Evolutionary conservation across 1,140 invertebrate species (phyloP).

Genomic region (Ceratosolen fusciceps): DNA sequence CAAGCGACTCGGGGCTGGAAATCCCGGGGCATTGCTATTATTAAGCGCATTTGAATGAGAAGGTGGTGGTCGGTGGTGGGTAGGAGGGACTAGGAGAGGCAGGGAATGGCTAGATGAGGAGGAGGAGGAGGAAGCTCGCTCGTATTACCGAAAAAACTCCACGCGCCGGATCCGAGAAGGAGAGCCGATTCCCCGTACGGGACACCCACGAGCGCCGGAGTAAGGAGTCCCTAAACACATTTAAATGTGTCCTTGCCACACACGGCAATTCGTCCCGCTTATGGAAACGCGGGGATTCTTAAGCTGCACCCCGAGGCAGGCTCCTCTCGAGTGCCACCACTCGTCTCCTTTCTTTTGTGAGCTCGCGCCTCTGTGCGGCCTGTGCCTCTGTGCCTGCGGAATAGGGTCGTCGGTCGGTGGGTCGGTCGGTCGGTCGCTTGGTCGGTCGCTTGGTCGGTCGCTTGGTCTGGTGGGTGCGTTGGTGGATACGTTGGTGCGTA

Average conservation of each 20-base stretch:
- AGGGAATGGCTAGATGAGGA: no score
- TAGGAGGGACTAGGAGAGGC: no score
- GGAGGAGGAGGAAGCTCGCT: no score
- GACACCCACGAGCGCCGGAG: conserved; percentile 10
- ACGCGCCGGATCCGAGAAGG: background rate
- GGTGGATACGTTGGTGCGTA: no score
- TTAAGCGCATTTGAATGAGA: conserved; percentile 14
- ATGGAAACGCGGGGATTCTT: background rate
- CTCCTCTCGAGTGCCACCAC: conserved; percentile 28
- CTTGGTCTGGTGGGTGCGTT: no score
- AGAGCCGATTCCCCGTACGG: background rate
- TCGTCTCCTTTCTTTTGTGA: background rate
- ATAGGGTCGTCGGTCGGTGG: no score
- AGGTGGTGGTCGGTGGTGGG: no score
- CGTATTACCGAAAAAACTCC: conserved; percentile 1
- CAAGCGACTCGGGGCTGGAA: background rate
- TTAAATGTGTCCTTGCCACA: conserved; percentile 20
- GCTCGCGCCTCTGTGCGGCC: background rate
- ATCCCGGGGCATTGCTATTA: conserved; percentile 12
- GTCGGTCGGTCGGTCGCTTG: no score
- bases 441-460: no score
- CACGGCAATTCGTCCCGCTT: conserved; percentile 13
- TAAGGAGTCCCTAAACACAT: background rate
- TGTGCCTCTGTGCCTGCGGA: background rate
- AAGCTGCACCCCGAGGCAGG: background rate